Base-by-base conservation (phyloP, 2,797 vertebrate genomes). In the Falco naumanni region DNA sequence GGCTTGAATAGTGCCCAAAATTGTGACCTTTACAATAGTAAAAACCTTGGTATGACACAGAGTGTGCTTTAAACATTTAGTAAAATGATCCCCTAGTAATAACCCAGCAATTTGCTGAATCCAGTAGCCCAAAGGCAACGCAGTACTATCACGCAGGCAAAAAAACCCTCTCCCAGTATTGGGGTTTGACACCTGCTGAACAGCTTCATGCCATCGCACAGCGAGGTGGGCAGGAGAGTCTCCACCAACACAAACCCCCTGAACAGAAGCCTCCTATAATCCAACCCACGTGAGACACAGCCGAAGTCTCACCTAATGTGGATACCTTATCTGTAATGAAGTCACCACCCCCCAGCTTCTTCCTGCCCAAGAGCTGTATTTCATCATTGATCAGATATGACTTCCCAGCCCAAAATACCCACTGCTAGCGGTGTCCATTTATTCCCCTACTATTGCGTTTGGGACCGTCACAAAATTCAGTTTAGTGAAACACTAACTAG, bases 201-300 rank as follows among this genome's bases (percentile, higher is more conserved):
- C 1, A 16, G 33, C 26, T 33, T 68, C 37, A 33, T 1, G 1
- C 2, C 37, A 14, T 21, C 1, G 1, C 63, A 39, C 15, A 7
- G 31, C 5, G 33, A 53, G 39, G 31, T 5, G 60, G 39, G 50
- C 4, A 64, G 37, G 48, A 64, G 24, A n/a, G 24, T 18, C 60
- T 53, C 39, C 39, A 17, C 31, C 76, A 24, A 18, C 18, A 11
- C 5, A 51, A 51, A 41, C 11, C 29, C 29, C 54, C 29, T 3
- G 12, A 59, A 4, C 43, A 3, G 10, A 13, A 28, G 43, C 34
- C 45, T 82, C 45, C 65, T 15, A 4, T 12, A 24, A 51, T 3
- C 66, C 66, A 33, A 10, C 43, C 5, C 14, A 2, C 15, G 2
- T 13, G 2, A 13, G n/a, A 26, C 51, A 8, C 7, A 21, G 41